These are phyloP conservation scores for Opisthocomus hoazin DNA, from an alignment of 2,113 vertebrate genomes.

Conservation along the genomic window DNA sequence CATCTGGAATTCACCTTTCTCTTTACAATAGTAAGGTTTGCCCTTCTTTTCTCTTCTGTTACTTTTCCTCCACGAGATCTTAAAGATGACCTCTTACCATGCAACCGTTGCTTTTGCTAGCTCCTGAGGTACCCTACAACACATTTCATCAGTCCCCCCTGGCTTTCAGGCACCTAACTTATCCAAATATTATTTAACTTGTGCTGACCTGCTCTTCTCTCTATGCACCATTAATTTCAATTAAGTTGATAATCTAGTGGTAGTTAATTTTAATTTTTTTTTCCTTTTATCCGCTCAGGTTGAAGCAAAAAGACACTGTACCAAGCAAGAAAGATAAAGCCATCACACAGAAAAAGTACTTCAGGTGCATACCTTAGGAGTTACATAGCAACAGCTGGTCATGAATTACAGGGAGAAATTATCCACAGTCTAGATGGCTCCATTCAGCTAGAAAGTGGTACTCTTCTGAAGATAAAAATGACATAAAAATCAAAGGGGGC, in stretches of 20 bases:
- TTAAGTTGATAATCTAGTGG: neutral
- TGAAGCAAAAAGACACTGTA: neutral
- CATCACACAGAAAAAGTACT: neutral
- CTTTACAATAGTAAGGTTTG: neutral
- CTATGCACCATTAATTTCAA: neutral
- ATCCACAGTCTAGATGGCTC: neutral
- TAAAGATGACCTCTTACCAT: neutral
- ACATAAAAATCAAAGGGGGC: neutral
- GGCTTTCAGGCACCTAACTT: neutral
- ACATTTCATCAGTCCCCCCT: neutral
- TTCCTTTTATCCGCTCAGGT: neutral
- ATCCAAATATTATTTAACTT: neutral
- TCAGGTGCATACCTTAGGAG: neutral
- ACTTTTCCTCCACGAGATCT: neutral
- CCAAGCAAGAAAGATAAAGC: neutral
- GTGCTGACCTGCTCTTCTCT: neutral
- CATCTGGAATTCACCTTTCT: neutral
- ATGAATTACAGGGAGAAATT: conserved; percentile 28
- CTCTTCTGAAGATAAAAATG: neutral
- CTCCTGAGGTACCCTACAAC: neutral
- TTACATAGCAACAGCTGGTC: neutral
- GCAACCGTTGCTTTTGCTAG: neutral
- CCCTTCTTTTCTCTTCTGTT: neutral
- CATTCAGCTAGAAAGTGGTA: neutral
- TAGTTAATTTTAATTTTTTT: neutral